These are phyloP conservation scores for Aradophagus sp. DNA, from an alignment of 1,140 invertebrate species.

Conservation along the genomic window DNA sequence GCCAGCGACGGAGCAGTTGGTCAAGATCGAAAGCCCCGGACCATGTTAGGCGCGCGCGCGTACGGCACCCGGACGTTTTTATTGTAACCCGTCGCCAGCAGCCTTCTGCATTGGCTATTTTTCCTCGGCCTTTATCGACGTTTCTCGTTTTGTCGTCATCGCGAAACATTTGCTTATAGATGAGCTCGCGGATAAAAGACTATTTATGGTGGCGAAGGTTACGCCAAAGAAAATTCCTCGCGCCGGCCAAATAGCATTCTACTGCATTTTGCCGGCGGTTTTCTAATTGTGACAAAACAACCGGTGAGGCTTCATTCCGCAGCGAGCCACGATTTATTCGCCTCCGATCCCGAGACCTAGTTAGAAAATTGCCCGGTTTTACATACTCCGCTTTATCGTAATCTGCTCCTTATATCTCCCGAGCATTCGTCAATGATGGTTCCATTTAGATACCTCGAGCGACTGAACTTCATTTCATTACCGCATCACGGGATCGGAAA, in stretches of 20 bases:
- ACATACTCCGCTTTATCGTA: too few species aligned
- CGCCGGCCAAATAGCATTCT: constrained; percentile 12
- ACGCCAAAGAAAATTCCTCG: constrained; percentile 6
- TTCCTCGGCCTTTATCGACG: constrained; percentile 17
- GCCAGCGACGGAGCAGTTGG: constrained; percentile 43
- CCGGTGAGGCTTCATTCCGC: too few species aligned
- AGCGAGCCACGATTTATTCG: too few species aligned
- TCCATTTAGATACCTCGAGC: too few species aligned
- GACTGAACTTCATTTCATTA: too few species aligned
- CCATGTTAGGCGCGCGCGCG: constrained; percentile 51
- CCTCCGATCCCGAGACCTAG: too few species aligned
- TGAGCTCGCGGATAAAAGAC: constrained; percentile 19
- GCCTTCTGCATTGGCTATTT: constrained; percentile 7
- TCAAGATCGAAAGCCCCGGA: constrained; percentile 50
- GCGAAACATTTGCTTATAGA: constrained; percentile 43
- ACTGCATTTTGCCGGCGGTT: constrained; percentile 1
- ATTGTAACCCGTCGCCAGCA: constrained; percentile 17
- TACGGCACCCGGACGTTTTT: constrained; percentile 38
- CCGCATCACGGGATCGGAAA: too few species aligned
- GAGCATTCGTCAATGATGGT: too few species aligned
- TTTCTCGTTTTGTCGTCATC: constrained; percentile 45
- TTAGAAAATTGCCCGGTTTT: too few species aligned
- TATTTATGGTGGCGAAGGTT: constrained; percentile 17
- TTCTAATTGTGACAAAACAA: constrained; percentile 31
- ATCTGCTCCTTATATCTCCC: too few species aligned